Evolutionary conservation across 2,797 vertebrate species (phyloP), one percentile per base, ranked within the genome.

Genomic region (Parauchenoglanis punctatus): DNA sequence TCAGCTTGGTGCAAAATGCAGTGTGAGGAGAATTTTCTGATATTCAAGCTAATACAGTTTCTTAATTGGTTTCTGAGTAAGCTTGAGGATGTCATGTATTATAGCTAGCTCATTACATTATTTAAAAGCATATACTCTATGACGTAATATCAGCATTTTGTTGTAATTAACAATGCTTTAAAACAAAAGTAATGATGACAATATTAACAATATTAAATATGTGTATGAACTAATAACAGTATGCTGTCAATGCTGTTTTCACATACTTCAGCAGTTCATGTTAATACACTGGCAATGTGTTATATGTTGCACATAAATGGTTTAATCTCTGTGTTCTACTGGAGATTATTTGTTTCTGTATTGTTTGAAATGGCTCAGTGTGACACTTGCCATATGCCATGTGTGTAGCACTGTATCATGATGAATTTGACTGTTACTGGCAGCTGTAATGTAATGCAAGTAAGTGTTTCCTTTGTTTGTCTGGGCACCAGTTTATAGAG

Each of bases 391-490:
- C 77, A 68, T 87, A 75, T 87, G 88, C 70, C 65, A 58, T 77
- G 23, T 82, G 31, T 85, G 67, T 49, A 80, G 46, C 28, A 49
- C 35, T 67, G 46, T 67, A 76, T 73, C 46, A 28, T 84, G 85
- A 75, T 78, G 84, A 86, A 88, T 63, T 75, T 86, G 40, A 75
- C 73, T 72, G 20, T 86, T 49, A 83, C 77, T 86, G 78, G 85
- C 81, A 88, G 82, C 80, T 70, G 81, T 81, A 83, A 83, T 70
- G 81, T 81, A 83, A 83, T 88, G 58, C n/a, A 65, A 89, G 77
- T 85, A 18, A 76, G 84, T 44, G 85, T 84, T 73, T 89, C 73
- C 81, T 91, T 89, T 91, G 89, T 90, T 84, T 78, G 35, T 68
- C 75, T 68, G 56, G 85, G 76, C 54, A 56, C 65, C 44, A 77